Evolutionary conservation across 2,113 vertebrate species (phyloP).

Genomic region (Gavia stellata): DNA sequence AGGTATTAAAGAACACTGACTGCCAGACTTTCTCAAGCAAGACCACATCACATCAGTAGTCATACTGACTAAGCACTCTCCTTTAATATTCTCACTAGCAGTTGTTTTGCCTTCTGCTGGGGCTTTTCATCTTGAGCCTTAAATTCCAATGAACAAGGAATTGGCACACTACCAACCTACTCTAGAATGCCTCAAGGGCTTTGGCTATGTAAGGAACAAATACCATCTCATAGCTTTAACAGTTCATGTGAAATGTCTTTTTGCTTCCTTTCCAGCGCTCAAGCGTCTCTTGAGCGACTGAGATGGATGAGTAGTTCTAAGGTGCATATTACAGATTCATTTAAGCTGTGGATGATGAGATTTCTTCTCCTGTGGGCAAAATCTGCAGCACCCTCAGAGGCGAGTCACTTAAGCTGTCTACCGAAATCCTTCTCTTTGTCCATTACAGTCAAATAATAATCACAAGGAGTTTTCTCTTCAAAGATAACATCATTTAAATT

Average conservation of each 20-base stretch:
- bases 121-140: constrained; percentile 1
- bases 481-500: background rate
- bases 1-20: background rate
- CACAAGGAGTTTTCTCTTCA: background rate
- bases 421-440: background rate
- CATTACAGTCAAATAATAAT: background rate
- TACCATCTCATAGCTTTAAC: background rate
- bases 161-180: background rate
- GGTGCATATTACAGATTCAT: background rate
- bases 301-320: background rate
- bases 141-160: constrained; percentile 28
- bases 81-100: constrained; percentile 2
- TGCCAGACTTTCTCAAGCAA: background rate
- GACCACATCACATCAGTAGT: background rate
- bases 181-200: background rate
- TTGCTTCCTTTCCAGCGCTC: background rate
- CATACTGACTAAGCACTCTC: background rate
- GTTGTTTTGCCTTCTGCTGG: background rate
- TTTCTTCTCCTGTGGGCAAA: background rate
- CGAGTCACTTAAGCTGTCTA: background rate
- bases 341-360: background rate
- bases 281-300: background rate
- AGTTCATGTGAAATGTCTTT: background rate
- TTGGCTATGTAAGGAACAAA: background rate
- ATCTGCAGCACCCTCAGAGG: background rate